Percentiles rank a stretch among this genome's conserved stretches.
These are phyloP conservation scores for Ammodytes marinus DNA, from an alignment of 2,113 vertebrate genomes.

Conservation along the genomic window DNA sequence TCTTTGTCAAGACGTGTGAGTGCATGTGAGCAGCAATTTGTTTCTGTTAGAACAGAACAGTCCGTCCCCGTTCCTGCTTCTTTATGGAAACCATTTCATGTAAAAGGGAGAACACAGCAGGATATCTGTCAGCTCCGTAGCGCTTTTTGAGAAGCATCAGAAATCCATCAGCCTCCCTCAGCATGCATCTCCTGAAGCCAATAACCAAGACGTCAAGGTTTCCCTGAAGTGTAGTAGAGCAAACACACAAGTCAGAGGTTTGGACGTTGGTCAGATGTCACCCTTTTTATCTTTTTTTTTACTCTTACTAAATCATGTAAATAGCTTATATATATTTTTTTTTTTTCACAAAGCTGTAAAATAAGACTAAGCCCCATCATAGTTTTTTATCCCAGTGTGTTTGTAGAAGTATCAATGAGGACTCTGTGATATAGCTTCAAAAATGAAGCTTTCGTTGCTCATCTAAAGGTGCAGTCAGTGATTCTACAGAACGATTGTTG, in stretches of 20 bases:
- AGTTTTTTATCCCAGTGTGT: neutral
- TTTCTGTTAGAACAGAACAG: constrained; percentile 22
- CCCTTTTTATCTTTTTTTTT: neutral
- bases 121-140: constrained; percentile 27
- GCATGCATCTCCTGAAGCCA: neutral
- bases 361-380: neutral
- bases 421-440: neutral
- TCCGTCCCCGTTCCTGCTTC: constrained; percentile 17
- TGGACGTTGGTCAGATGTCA: neutral
- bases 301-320: too few relatives aligned
- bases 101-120: constrained; percentile 28
- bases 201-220: constrained; percentile 6
- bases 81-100: constrained; percentile 12
- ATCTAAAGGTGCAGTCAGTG: neutral
- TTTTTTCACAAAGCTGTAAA: neutral
- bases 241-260: neutral
- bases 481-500: too few relatives aligned
- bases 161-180: constrained; percentile 46
- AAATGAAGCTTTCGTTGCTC: neutral
- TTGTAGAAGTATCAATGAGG: neutral
- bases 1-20: neutral
- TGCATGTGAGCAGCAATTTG: neutral
- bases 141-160: constrained; percentile 35
- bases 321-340: neutral
- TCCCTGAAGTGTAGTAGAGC: neutral